Evolutionary conservation across 1,140 invertebrate species (phyloP).

Genomic region (Hirudo medicinalis): DNA sequence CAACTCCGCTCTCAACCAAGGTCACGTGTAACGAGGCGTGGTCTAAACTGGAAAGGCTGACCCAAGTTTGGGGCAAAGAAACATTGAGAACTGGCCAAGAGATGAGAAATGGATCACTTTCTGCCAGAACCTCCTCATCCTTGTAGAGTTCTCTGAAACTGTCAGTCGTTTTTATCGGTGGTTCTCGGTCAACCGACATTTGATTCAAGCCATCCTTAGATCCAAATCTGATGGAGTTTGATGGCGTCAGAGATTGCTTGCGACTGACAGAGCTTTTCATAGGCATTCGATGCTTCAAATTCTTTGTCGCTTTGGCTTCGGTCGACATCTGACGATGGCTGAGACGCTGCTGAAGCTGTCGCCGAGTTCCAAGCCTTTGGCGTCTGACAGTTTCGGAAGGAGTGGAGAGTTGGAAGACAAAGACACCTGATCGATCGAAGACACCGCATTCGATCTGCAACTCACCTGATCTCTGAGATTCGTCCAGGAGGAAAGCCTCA

Average conservation of each 20-base stretch:
- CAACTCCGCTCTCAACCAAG: not conserved
- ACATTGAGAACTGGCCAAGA: not conserved
- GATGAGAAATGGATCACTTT: not conserved
- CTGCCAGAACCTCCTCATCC: not conserved
- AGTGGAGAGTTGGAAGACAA: not conserved
- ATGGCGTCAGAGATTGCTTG: not conserved
- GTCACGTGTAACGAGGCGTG: constrained; percentile 3
- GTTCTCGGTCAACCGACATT: not conserved
- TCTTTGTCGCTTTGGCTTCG: too few species aligned
- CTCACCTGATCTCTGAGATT: not conserved
- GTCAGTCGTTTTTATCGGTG: not conserved
- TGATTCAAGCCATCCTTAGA: too few species aligned
- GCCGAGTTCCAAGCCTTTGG: not conserved
- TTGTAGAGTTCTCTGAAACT: too few species aligned
- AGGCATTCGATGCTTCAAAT: not conserved
- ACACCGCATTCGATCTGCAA: not conserved
- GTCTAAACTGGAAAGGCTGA: not conserved
- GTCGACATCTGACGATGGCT: too few species aligned
- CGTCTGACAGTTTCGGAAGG: not conserved
- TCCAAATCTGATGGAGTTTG: too few species aligned
- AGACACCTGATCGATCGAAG: not conserved
- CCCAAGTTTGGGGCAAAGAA: not conserved
- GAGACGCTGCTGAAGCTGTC: not conserved
- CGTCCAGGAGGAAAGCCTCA: not conserved
- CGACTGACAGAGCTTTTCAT: not conserved